Evolutionary conservation across 2,797 vertebrate species (phyloP), one percentile per base, ranked within the genome.

Genomic region (Rhinogobio ventralis): DNA sequence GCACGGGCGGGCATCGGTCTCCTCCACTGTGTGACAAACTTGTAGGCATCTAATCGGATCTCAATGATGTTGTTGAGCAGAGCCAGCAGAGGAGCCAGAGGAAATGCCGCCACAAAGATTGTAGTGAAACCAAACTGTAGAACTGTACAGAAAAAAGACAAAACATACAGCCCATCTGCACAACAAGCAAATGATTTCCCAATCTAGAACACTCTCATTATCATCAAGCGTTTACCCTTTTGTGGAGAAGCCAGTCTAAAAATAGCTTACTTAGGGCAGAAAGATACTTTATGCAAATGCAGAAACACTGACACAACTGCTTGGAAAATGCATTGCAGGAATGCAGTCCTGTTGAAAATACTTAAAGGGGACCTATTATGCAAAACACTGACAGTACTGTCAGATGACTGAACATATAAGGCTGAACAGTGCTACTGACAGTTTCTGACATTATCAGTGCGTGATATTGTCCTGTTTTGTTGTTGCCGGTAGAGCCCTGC

Each of bases 71-170:
- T 99, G 93, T 99, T 99, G 69, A 99, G 96, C 88, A 99, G 90
- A n/a, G 98, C 98, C 85, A 99, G 94, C 15, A 99, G 96, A 53
- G 98, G 98, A 49, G 98, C 98, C 93, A 99, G 91, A 0, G 98
- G 98, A 89, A 99, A 99, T 2, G 98, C 98, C 0, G 98, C 98
- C 57, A 99, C 98, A 8, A 99, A 99, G 93, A 99, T 99, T 84
- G 98, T 99, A 88, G 98, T 99, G 88, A 99, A 99, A 88, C 98
- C 98, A 93, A 99, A 99, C 93, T 99, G 98, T 73, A 99, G 95
- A 90, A 99, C 98, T 99, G 91, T 71, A 87, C 46, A 83, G 80
- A 87, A 86, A 19, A 90, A 85, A 2, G 39, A 64, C 0, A 0
- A 62, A 62, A 46, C 19, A 14, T 30, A 55, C 7, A n/a, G 42